phyloP scores from a whole-genome alignment of 2,113 vertebrate genomes.

The Bubo scandiacus region DNA sequence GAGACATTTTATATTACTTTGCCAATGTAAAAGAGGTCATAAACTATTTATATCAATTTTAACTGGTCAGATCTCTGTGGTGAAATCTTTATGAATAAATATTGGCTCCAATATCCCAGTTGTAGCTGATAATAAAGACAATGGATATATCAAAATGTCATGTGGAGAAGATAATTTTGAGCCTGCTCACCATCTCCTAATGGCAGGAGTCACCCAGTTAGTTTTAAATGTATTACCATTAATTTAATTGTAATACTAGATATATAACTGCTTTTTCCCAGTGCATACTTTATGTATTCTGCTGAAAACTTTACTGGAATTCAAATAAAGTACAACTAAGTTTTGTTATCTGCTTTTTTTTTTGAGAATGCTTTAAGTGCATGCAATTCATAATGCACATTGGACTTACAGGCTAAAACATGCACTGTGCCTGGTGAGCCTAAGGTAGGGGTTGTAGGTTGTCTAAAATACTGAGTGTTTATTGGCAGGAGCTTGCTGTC shows the following conservation, averaged over 20 bases:
- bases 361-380: not conserved
- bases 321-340: not conserved
- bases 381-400: not conserved
- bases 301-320: not conserved
- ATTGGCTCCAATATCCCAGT: rapidly evolving
- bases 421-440: not conserved
- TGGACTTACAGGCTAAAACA: not conserved
- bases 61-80: not conserved
- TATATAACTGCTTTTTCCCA: not conserved
- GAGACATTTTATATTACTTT: not conserved
- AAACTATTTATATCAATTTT: not conserved
- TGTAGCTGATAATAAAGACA: not conserved
- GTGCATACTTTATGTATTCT: not conserved
- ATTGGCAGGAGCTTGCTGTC: not conserved
- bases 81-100: not conserved
- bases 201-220: not conserved
- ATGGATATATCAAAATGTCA: not conserved
- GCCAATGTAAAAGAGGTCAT: not conserved
- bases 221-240: not conserved
- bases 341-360: not conserved
- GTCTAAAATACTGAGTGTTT: not conserved
- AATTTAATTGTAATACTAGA: not conserved
- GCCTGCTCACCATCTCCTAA: not conserved
- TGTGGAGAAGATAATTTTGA: not conserved
- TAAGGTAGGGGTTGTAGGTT: not conserved